Evolutionary conservation across 2,888 invertebrate species (phyloP).

Genomic region (Adineta ricciae): DNA sequence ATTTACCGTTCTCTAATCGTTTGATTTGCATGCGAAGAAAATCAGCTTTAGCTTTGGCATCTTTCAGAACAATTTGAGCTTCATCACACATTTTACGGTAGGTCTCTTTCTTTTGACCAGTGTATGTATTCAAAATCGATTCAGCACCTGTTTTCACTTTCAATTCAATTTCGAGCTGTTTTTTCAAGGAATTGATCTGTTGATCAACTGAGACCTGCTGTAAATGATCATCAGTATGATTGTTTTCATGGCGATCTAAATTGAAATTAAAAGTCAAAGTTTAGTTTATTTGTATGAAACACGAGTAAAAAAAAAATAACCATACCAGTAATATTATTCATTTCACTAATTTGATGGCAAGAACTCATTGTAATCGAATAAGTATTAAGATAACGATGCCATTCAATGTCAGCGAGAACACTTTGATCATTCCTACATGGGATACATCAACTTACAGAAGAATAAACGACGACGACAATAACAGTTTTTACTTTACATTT

Average conservation of each 20-base stretch:
- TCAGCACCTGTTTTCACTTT: slow-evolving; percentile 68
- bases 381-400: neutral
- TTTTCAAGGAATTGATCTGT: slow-evolving; percentile 61
- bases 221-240: neutral
- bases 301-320: neutral
- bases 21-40: slow-evolving; percentile 88
- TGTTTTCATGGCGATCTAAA: neutral
- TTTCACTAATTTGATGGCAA: neutral
- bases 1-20: neutral
- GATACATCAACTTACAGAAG: slow-evolving; percentile 3
- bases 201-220: slow-evolving; percentile 11
- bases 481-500: neutral
- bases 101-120: slow-evolving; percentile 65
- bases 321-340: neutral
- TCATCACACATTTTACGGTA: slow-evolving; percentile 78
- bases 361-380: neutral
- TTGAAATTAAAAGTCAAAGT: neutral
- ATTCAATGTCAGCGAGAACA: neutral
- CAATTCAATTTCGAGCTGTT: slow-evolving; percentile 89
- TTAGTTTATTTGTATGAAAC: too few species aligned
- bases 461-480: neutral
- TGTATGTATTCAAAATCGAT: slow-evolving; percentile 59
- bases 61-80: slow-evolving; percentile 85
- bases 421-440: neutral
- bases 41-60: slow-evolving; percentile 89